Base-by-base conservation (phyloP, 2,113 vertebrate species). In the Apteryx owenii region DNA sequence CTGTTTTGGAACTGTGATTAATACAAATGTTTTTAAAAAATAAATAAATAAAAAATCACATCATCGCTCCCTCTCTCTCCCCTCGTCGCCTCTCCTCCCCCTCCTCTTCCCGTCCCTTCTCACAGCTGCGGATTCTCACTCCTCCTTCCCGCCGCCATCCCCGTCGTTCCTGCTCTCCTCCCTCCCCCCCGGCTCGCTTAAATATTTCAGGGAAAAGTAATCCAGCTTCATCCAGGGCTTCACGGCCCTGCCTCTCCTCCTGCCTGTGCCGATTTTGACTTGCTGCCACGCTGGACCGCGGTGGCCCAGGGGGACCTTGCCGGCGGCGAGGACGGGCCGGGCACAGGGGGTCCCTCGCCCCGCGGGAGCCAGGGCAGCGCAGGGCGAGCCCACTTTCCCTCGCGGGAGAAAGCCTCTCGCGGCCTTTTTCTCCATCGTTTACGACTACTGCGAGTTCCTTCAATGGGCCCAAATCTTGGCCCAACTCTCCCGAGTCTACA, bases 101-200 rank as follows among this genome's bases (percentile, higher is more conserved):
- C 89, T 92, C n/a, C 33, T 87, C 84, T 84, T 73, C 88, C 77
- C 11, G 18, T 51, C 85, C 61, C 75, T 95, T 56, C 85, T 89
- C 91, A 81, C 98, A 98, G 98, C 97, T 98, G 98, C 95, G 89
- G 82, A 96, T 91, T 96, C 83, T 95, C 85, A 94, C 92, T 92
- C 85, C 40, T 75, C 18, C 73, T 91, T 71, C 95, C 77, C 61
- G 85, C 92, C 48, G 22, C 79, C 53, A 81, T 51, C 16, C 7
- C 58, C 80, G 85, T 53, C 8, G 0, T 85, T 82, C 89, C n/a
- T 0, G 0, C 64, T 92, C 77, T 93, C 65, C 65, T 93, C 69
- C 89, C 91, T 95, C 90, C 91, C 91, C 91, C 81, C 42, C 0
- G 15, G 73, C 70, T 97, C 80, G 15, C 93, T 78, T 73, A 91